Base-by-base conservation (phyloP, 2,888 invertebrate species). In the Pyrrhia umbra region DNA sequence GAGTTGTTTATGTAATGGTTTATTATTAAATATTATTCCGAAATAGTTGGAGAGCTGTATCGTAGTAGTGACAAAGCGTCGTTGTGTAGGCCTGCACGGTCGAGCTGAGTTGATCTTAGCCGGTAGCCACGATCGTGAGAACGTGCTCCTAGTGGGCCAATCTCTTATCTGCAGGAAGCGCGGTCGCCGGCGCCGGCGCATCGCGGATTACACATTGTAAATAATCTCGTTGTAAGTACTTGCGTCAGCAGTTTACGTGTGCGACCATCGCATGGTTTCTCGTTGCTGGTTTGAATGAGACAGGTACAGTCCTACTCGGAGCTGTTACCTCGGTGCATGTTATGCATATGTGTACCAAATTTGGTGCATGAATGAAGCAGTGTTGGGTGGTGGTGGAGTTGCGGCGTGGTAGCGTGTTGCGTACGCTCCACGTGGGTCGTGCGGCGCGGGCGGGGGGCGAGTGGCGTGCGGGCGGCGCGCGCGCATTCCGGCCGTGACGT, bases 401-500 rank as follows among this genome's bases (percentile, higher is more conserved):
- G 82, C 82, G 77, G 85, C 77, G 82, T 78, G 81, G 81, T 83
- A 81, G 82, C 77, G 80, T 84, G 85, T 85, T 86, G 88, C 90
- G 91, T 91, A 91, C 88, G 86, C 83, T 88, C 88, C 92, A 93
- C 92, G 94, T 92, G 89, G 89, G 87, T 73, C 81, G 86, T 56
- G 80, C 70, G 76, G 67, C 62, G 77, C 27, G 37, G 49, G 64
- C 80, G 66, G 69, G 77, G 72, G 63, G 58, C 68, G n/a, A n/a
- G 58, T 65, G 79, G 39, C 76, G 80, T 73, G 82, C 82, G 84
- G 82, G 89, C 79, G 84, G 88, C 88, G 90, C 90, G 87, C 90
- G 90, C 93, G 90, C 94, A 95, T 95, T 95, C 94, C 93, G 91
- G 80, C 87, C 89, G 92, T 95, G 95, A 95, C 95, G 95, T 95